A percentile compares a stretch with the other conserved stretches of the same genome.
Evolutionary conservation across 2,113 vertebrate species (phyloP).

Genomic region (Progne subis): DNA sequence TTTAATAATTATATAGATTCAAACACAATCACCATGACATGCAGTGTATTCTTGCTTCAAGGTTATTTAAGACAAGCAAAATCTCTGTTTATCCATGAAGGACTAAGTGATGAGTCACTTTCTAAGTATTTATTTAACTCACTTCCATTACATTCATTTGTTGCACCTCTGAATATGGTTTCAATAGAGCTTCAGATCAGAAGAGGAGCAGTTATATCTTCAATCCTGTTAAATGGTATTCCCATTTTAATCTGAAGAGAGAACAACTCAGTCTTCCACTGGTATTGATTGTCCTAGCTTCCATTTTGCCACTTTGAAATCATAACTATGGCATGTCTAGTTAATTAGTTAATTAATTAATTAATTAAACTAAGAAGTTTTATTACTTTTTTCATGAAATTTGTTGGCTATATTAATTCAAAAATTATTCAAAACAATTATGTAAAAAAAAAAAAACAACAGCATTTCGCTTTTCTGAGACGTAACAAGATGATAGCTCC

Average conservation of each 20-base stretch:
- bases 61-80: constrained; percentile 30
- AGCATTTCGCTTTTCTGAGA: background rate
- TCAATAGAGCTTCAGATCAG: background rate
- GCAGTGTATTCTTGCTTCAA: background rate
- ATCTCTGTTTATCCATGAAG: background rate
- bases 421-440: background rate
- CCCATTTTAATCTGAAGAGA: background rate
- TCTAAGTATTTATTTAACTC: background rate
- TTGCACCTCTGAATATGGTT: background rate
- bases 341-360: background rate
- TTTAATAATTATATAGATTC: constrained; percentile 41
- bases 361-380: too few relatives aligned
- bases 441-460: background rate
- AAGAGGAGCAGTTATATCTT: background rate
- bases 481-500: fast-evolving
- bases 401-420: background rate
- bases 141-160: background rate
- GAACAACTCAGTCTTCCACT: background rate
- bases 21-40: background rate
- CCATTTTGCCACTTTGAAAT: background rate
- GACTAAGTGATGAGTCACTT: background rate
- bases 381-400: background rate
- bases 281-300: background rate
- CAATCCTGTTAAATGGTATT: background rate
- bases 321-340: background rate